Conservation (phyloP, 2,797 vertebrate species). For the Pachyuromys duprasi region DNA sequence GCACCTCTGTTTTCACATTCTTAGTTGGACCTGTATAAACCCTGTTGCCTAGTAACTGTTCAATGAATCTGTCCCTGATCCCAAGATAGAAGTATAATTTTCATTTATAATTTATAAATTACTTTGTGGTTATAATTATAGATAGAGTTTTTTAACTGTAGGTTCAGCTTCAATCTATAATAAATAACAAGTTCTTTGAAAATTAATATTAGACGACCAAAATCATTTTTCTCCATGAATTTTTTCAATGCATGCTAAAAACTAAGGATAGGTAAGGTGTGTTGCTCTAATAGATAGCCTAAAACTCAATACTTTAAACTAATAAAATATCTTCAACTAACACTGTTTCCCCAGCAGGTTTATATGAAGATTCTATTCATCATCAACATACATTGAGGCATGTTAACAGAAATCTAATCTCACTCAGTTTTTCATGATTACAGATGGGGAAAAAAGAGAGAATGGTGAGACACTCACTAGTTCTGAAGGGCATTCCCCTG, state of each 20-base stretch:
- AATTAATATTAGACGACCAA: background rate
- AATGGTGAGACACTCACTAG: background rate
- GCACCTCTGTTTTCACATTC: constrained; percentile 51
- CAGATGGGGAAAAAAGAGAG: background rate
- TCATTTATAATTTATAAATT: constrained; percentile 45
- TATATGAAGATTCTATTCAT: background rate
- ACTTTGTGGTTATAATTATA: constrained; percentile 15
- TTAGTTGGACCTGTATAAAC: constrained; percentile 18
- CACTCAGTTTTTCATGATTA: background rate
- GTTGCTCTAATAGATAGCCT: background rate
- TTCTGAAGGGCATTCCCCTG: constrained; percentile 6
- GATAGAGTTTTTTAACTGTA: background rate
- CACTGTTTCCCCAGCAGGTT: background rate
- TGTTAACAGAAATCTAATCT: background rate
- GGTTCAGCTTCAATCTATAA: constrained; percentile 13
- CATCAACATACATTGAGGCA: background rate
- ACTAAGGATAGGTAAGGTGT: background rate
- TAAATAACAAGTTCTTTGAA: constrained; percentile 5
- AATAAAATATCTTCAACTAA: background rate
- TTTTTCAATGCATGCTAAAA: background rate
- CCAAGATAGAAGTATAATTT: constrained; percentile 15
- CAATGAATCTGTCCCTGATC: background rate
- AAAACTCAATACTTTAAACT: background rate
- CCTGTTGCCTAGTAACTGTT: constrained; percentile 35
- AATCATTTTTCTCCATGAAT: constrained; percentile 38